These are phyloP conservation scores for Thecophora atra DNA, from an alignment of 2,888 invertebrate genomes.

Conservation along the genomic window DNA sequence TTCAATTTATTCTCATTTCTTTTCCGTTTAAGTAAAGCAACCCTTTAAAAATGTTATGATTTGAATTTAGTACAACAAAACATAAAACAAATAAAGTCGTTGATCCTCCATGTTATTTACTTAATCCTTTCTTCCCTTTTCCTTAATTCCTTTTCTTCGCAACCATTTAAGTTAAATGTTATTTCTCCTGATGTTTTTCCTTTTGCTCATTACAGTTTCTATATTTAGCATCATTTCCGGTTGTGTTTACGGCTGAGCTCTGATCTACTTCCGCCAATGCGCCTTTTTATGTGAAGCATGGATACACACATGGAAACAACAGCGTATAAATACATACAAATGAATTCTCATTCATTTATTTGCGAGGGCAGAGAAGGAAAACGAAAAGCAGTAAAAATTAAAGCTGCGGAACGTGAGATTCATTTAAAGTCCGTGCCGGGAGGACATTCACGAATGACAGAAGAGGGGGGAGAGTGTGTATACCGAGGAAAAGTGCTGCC, in stretches of 20 bases:
- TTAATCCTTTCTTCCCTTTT: no score
- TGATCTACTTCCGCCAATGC: not conserved
- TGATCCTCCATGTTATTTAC: no score
- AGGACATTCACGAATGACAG: no score
- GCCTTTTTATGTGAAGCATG: not conserved
- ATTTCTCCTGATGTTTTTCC: not conserved
- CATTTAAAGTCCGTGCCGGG: no score
- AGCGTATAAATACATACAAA: not conserved
- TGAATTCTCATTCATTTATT: not conserved
- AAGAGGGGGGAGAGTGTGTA: no score
- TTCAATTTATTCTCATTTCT: no score
- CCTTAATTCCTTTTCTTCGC: not conserved
- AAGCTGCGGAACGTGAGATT: not conserved
- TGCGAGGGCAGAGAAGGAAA: no score
- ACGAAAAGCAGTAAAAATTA: not conserved
- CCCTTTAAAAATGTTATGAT: no score
- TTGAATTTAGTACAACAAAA: no score
- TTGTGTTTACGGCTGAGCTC: not conserved
- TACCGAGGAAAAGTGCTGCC: not conserved
- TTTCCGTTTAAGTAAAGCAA: no score
- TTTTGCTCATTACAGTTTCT: constrained; percentile 3
- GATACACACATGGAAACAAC: not conserved
- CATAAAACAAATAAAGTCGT: no score
- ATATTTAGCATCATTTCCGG: constrained; percentile 13
- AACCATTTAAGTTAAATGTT: not conserved